Conservation (phyloP, 2,797 vertebrate species). For the Macropodus opercularis region DNA sequence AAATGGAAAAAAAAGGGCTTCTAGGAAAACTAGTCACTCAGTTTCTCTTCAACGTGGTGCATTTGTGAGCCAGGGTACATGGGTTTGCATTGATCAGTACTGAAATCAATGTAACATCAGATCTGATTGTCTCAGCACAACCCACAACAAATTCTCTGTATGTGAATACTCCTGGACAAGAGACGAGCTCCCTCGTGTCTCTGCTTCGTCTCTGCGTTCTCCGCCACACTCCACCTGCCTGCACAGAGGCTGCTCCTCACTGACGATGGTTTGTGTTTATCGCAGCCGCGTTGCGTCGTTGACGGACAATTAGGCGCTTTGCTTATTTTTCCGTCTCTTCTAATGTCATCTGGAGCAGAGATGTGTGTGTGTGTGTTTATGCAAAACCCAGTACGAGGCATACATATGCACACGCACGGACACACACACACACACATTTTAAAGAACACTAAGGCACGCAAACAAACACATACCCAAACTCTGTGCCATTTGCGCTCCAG, state of each 20-base stretch:
- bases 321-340: conserved; percentile 36
- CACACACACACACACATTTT: conserved; percentile 43
- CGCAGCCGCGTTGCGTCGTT: conserved; percentile 43
- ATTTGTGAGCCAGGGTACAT: conserved; percentile 4
- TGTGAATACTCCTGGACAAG: conserved; percentile 19
- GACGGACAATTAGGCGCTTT: conserved; percentile 65
- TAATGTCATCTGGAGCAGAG: conserved; percentile 45
- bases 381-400: conserved; percentile 4
- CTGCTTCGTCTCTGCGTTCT: conserved; percentile 11
- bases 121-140: conserved; percentile 16
- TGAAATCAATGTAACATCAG: conserved; percentile 24
- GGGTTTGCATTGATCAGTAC: conserved; percentile 24
- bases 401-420: conserved; percentile 27
- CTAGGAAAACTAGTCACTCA: neutral
- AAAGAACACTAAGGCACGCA: no score
- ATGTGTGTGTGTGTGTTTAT: conserved; percentile 12
- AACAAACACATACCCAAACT: conserved; percentile 56
- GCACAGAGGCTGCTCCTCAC: conserved; percentile 14
- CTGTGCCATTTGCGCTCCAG: conserved; percentile 68
- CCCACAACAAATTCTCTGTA: conserved; percentile 28
- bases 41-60: neutral
- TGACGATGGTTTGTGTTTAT: conserved; percentile 29
- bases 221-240: conserved; percentile 15
- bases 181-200: conserved; percentile 8
- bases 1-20: no score